phyloP scores from a whole-genome alignment of 2,113 vertebrate genomes.

The Ranitomeya imitator region DNA sequence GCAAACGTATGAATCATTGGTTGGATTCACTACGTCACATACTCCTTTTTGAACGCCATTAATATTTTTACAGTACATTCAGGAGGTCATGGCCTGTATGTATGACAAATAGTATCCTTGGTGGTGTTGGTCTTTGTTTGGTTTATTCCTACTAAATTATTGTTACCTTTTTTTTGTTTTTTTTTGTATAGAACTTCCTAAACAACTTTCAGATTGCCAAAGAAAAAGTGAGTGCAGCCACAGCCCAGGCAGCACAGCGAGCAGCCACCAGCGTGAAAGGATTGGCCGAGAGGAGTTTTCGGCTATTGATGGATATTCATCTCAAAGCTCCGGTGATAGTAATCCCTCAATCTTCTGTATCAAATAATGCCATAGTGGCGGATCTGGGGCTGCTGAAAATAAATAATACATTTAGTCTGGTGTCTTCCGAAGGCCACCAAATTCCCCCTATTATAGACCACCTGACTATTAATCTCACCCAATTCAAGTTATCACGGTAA shows the following conservation, averaged over 20 bases:
- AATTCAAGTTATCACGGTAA: slow-evolving; percentile 91
- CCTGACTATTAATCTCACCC: slow-evolving; percentile 85
- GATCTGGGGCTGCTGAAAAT: slow-evolving; percentile 93
- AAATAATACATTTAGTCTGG: slow-evolving; percentile 82
- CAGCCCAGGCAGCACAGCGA: slow-evolving; percentile 82
- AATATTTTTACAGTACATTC: neutral
- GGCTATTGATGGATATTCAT: slow-evolving; percentile 81
- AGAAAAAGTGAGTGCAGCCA: slow-evolving; percentile 78
- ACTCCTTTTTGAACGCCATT: neutral
- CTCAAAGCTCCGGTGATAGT: slow-evolving; percentile 93
- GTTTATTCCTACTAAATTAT: neutral
- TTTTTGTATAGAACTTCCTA: slow-evolving; percentile 79
- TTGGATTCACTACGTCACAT: neutral
- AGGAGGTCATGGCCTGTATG: neutral
- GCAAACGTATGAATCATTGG: neutral
- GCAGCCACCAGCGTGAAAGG: slow-evolving; percentile 88
- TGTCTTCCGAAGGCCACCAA: slow-evolving; percentile 68
- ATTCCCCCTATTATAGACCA: slow-evolving; percentile 86
- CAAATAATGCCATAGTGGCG: slow-evolving; percentile 80
- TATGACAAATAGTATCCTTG: neutral
- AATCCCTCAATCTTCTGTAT: slow-evolving; percentile 87
- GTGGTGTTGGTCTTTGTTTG: neutral
- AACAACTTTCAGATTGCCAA: slow-evolving; percentile 90
- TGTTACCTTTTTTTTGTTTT: neutral
- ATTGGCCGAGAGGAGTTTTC: slow-evolving; percentile 89